A percentile compares a stretch with the other conserved stretches of the same genome.
phyloP scores from a whole-genome alignment of 2,797 vertebrate species.

The Coreius guichenoti region DNA sequence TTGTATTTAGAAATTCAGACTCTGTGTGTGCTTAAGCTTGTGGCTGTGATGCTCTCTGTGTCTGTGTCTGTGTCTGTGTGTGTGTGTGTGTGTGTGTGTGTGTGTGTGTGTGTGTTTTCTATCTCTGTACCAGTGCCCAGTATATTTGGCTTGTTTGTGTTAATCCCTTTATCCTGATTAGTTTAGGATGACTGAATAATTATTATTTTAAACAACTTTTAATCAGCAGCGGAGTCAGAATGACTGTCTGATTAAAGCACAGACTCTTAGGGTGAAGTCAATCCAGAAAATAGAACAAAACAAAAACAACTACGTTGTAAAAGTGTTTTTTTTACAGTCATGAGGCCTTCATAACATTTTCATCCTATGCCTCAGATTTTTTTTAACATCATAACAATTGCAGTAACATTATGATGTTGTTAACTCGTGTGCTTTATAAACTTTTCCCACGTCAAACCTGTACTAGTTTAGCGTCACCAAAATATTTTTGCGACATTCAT shows the following conservation, averaged over 20 bases:
- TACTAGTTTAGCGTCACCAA: background rate
- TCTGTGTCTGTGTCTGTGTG: constrained; percentile 12
- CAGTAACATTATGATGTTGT: background rate
- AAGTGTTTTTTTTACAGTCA: background rate
- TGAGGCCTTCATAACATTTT: background rate
- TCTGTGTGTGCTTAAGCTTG: background rate
- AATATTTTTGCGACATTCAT: background rate
- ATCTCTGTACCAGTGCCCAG: constrained; percentile 5
- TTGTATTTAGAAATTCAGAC: background rate
- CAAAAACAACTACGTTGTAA: background rate
- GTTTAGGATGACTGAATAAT: constrained; percentile 43
- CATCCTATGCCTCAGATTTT: background rate
- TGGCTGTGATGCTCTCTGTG: background rate
- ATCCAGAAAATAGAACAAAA: background rate
- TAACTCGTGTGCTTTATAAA: background rate
- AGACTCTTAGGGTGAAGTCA: background rate
- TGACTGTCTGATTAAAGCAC: background rate
- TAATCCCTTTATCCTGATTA: constrained; percentile 63
- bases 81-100: constrained; percentile 5
- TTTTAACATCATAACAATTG: background rate
- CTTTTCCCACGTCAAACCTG: background rate
- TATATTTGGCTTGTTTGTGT: constrained; percentile 45
- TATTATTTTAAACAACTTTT: constrained; percentile 40
- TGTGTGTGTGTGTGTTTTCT: constrained; percentile 3
- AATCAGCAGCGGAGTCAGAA: constrained; percentile 18